Conservation (phyloP, 1,140 invertebrate species). For the Tetragnatha versicolor region DNA sequence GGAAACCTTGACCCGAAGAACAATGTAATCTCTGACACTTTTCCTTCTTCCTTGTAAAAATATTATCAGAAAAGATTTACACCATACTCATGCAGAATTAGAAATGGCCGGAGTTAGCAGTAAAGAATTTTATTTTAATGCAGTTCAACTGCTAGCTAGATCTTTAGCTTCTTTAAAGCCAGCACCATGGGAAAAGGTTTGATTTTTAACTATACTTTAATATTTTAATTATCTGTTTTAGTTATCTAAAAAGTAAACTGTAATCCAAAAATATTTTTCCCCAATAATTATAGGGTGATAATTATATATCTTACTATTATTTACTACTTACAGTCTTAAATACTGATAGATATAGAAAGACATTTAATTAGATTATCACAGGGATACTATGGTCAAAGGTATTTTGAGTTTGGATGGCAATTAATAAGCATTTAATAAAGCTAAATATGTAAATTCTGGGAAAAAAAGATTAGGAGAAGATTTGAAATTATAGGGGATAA, state of each 20-base stretch:
- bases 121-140: constrained; percentile 79
- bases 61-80: neutral
- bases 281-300: neutral
- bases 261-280: neutral
- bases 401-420: too few relatives aligned
- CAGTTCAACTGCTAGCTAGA: constrained; percentile 85
- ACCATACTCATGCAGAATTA: neutral
- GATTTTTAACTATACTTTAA: constrained; percentile 64
- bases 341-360: too few relatives aligned
- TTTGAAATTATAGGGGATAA: too few relatives aligned
- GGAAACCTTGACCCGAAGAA: constrained; percentile 15
- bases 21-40: neutral
- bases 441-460: too few relatives aligned
- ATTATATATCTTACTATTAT: neutral
- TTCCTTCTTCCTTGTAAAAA: constrained; percentile 50
- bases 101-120: constrained; percentile 42
- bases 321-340: too few relatives aligned
- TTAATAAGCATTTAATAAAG: too few relatives aligned
- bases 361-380: too few relatives aligned
- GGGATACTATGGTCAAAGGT: too few relatives aligned
- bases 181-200: constrained; percentile 90
- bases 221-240: neutral
- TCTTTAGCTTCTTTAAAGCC: constrained; percentile 83
- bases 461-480: too few relatives aligned
- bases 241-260: too few relatives aligned